These are phyloP conservation scores for Drosophila quadrilineata DNA, from an alignment of 1,140 invertebrate genomes.

Conservation along the genomic window DNA sequence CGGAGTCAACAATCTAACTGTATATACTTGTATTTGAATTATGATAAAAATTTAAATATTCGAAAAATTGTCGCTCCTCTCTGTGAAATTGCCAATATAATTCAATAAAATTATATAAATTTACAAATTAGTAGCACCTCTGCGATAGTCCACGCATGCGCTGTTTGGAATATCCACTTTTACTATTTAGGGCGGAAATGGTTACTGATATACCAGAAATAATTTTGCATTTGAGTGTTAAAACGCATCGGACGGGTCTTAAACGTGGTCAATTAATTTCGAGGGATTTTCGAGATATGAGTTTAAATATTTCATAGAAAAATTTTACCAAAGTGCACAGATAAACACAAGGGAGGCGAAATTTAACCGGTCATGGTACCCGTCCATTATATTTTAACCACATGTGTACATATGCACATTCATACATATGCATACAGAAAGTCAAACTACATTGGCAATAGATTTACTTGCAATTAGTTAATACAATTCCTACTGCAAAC, in stretches of 20 bases:
- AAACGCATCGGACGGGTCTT: conserved; percentile 63
- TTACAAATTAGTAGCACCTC: conserved; percentile 14
- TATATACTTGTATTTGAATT: too few species aligned
- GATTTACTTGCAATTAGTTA: not conserved
- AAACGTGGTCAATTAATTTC: conserved; percentile 55
- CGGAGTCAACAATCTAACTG: too few species aligned
- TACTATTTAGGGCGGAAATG: conserved; percentile 75
- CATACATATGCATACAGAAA: not conserved
- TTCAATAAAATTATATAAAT: not conserved
- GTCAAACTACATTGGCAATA: too few species aligned
- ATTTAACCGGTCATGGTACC: conserved; percentile 30
- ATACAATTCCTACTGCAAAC: not conserved
- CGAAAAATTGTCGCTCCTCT: too few species aligned
- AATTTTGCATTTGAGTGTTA: conserved; percentile 65
- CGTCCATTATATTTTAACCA: conserved; percentile 13
- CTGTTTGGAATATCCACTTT: conserved; percentile 5
- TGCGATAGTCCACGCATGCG: conserved; percentile 48
- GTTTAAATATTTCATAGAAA: conserved; percentile 8
- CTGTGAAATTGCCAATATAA: not conserved
- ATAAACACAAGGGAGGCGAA: not conserved
- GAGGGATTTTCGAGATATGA: conserved; percentile 19
- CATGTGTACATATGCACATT: conserved; percentile 7
- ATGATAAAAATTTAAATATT: too few species aligned
- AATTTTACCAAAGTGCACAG: conserved; percentile 6
- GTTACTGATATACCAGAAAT: conserved; percentile 81